A percentile compares a stretch with the other conserved stretches of the same genome.
Conservation (phyloP, 1,140 invertebrate species). For the Paraescarpia echinospica region DNA sequence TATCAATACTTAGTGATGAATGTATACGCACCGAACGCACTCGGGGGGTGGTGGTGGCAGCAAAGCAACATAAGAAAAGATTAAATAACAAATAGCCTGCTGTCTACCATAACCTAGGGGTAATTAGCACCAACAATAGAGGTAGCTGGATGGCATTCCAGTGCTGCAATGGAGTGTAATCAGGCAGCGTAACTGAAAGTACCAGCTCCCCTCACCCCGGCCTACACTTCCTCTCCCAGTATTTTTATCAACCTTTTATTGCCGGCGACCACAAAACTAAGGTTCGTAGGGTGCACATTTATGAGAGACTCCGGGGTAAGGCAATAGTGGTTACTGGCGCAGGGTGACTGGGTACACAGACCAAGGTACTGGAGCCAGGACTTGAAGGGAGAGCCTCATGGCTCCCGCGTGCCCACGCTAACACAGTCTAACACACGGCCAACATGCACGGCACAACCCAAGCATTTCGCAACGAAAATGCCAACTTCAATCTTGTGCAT, state of each 20-base stretch:
- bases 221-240: neutral
- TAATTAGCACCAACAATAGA: neutral
- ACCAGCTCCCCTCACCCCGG: neutral
- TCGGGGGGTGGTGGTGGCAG: neutral
- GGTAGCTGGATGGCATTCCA: neutral
- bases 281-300: neutral
- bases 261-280: neutral
- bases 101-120: neutral
- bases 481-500: neutral
- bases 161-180: neutral
- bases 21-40: neutral
- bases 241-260: neutral
- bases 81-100: neutral
- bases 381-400: neutral
- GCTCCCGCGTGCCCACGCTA: neutral
- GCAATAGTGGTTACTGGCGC: neutral
- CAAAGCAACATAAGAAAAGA: constrained; percentile 3
- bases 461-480: neutral
- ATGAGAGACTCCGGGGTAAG: neutral
- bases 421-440: neutral
- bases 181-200: neutral
- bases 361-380: neutral
- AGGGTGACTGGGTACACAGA: neutral
- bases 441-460: neutral
- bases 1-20: neutral